Base-by-base conservation (phyloP, 2,888 invertebrate species). In the Cantharis lateralis region DNA sequence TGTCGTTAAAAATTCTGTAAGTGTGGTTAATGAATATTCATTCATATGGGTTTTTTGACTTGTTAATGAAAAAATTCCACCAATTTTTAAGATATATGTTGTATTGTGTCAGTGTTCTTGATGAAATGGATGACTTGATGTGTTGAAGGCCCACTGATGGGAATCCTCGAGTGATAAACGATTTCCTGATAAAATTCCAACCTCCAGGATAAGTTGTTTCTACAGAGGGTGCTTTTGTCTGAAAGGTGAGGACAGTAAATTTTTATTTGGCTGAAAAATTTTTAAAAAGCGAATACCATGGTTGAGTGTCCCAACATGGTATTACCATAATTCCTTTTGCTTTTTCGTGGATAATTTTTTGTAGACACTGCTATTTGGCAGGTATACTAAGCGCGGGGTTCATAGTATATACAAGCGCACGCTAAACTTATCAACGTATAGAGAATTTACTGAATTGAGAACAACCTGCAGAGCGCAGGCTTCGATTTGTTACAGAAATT, bases 261-360 rank as follows among this genome's bases (percentile, higher is more conserved):
- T 28, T 32, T 69, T 69, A 69, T 3, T 69, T 10, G 68, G 68
- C 3, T 24, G 26, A n/a, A 69, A 69, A n/a, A 69, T 9, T 13
- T 24, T 26, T 61, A 70, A 83, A 85, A 5, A 84, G 5, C 4
- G 84, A 84, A 71, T 79, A 85, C 85, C 84, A 85, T 0, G 83
- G 81, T 74, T 85, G 84, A 5, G 79, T 77, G 79, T 78, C n/a
- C n/a, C n/a, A n/a, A 84, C 82, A 26, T 15, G 83, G 85, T 13
- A 84, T 83, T 1, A 85, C 83, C 15, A 86, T 64, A 48, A 86
- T 83, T 5, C 84, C 84, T 20, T 71, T 72, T 4, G 85, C 83
- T 68, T 78, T 80, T 26, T 87, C 84, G 2, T 64, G 28, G 15
- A 79, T 79, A 48, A 86, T 84, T 78, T 86, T 86, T 70, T 80